Base-by-base conservation (phyloP, 2,113 vertebrate genomes). In the Megaceryle maxima region DNA sequence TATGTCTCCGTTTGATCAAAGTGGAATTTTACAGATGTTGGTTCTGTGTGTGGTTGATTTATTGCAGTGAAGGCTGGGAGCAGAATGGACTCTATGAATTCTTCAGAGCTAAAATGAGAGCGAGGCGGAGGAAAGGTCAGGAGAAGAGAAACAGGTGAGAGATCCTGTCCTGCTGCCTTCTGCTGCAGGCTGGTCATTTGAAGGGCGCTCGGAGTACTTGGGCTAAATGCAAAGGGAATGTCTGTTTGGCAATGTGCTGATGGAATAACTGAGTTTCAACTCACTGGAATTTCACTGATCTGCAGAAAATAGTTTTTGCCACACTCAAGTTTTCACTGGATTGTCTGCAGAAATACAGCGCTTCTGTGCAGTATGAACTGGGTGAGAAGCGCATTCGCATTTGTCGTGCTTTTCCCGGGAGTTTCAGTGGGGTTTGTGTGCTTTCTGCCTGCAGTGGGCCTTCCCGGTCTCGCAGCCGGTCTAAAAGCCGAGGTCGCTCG, bases 71-170 rank as follows among this genome's bases (percentile, higher is more conserved):
- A 97, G 99, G 99, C 85, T 99, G 99, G 99, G 99, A 99, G 96
- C 99, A 99, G 98, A 99, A 99, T 0, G 99, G 99, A 18, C 98
- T 99, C 33, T 99, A 99, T 0, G 99, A 99, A 92, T 99, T 99
- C 97, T 99, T 99, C 98, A 97, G 99, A 95, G 99, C 99, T 69
- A 99, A 99, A 97, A 99, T 99, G 99, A 98, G 99, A 88, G 99
- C 99, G 0, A 98, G 99, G 59, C 97, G 99, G 96, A 98, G 99
- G 97, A 99, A 99, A 93, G 99, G 99, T 13, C 99, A 99, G 81
- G 99, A 99, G 81, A 99, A 99, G 95, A 98, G 98, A 74, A 99
- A 98, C 66, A 99, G 99, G 99, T 99, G 62, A 97, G 97, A 56
- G 35, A 39, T 50, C 22, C 20, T 24, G 11, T 28, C 43, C 43